These are phyloP conservation scores for Sigmodon hispidus DNA, from an alignment of 2,113 vertebrate species.

Conservation along the genomic window DNA sequence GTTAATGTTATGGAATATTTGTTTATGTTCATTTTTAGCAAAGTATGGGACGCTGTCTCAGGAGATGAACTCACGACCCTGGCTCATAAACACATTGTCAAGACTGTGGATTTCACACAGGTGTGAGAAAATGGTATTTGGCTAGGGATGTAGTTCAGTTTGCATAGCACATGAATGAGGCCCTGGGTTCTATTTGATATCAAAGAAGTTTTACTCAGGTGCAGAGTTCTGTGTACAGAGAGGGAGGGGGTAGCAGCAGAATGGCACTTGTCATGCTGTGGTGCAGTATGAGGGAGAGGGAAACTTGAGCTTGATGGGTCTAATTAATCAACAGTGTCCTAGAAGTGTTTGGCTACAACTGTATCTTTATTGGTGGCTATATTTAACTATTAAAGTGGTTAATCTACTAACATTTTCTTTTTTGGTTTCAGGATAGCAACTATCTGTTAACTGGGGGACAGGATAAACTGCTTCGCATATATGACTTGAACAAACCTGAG, in stretches of 20 bases:
- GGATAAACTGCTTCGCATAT: conserved; percentile 97
- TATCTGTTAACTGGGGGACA: conserved; percentile 96
- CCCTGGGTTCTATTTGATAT: background rate
- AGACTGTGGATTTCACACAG: conserved; percentile 97
- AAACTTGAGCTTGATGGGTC: background rate
- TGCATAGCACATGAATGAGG: too few relatives aligned
- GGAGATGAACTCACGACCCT: conserved; percentile 96
- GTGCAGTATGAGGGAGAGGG: background rate
- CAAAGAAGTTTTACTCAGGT: background rate
- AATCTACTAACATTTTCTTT: conserved; percentile 39
- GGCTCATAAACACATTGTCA: conserved; percentile 99
- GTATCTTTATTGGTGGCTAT: background rate
- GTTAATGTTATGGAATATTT: background rate
- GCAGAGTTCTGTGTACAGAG: background rate
- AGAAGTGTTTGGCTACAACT: background rate
- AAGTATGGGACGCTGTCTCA: conserved; percentile 98
- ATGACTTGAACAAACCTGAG: conserved; percentile 95
- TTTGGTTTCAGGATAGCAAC: conserved; percentile 92
- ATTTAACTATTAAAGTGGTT: conserved; percentile 36
- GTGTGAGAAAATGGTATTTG: conserved; percentile 81
- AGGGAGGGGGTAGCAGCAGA: background rate
- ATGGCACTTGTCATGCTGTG: too few relatives aligned
- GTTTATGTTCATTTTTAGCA: conserved; percentile 86
- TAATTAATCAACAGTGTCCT: background rate
- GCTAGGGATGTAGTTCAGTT: background rate